Percentiles rank a stretch among this genome's conserved stretches.
phyloP scores from a whole-genome alignment of 2,113 vertebrate species.

The Dromaius novaehollandiae region DNA sequence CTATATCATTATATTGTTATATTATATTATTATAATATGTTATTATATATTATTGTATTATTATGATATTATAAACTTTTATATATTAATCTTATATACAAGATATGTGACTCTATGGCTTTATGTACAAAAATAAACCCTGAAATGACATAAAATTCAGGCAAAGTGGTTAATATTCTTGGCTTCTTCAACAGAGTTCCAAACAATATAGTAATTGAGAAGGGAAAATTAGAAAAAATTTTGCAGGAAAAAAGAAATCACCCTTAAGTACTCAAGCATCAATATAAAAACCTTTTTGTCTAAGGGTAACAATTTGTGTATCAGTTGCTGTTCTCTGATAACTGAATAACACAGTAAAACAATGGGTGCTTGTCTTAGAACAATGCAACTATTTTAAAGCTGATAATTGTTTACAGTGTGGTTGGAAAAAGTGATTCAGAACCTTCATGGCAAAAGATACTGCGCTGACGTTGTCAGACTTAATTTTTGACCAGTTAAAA shows the following conservation, averaged over 20 bases:
- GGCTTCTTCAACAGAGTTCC: neutral
- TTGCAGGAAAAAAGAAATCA: neutral
- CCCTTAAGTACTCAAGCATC: neutral
- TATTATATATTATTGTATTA: too few species aligned
- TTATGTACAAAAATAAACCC: neutral
- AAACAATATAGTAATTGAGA: neutral
- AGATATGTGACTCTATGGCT: neutral
- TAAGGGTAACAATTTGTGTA: neutral
- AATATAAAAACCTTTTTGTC: neutral
- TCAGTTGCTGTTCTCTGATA: neutral
- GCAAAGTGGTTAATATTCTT: neutral
- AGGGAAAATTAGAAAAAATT: neutral
- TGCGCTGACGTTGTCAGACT: neutral
- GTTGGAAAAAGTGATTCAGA: neutral
- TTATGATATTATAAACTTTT: too few species aligned
- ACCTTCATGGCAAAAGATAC: neutral
- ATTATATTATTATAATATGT: neutral
- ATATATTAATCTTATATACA: neutral
- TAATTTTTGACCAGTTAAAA: neutral
- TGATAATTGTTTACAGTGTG: neutral
- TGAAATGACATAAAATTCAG: neutral
- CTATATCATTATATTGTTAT: neutral
- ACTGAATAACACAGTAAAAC: neutral
- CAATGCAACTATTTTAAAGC: neutral
- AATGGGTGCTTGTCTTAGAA: neutral